A percentile compares a stretch with the other conserved stretches of the same genome.
phyloP scores from a whole-genome alignment of 2,888 invertebrate species.

The Hypomecis atomaria region DNA sequence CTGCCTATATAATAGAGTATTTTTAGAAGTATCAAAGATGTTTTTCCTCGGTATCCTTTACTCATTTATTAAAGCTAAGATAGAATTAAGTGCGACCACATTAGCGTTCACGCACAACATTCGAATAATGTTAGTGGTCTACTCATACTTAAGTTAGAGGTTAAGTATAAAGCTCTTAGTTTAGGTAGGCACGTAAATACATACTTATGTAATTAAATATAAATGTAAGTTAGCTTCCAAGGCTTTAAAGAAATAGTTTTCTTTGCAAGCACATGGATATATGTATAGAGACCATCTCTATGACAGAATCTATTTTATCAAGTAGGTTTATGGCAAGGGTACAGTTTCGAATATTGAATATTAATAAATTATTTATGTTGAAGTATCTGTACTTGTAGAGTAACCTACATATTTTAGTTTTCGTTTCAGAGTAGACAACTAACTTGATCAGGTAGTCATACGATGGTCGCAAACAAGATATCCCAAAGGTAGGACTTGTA shows the following conservation, averaged over 20 bases:
- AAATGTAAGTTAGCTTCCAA: too few relatives aligned
- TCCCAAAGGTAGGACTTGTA: constrained; percentile 2
- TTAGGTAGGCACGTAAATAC: too few relatives aligned
- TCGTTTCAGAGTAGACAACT: background rate
- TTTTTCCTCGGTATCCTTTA: background rate
- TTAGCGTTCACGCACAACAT: background rate
- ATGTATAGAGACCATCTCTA: too few relatives aligned
- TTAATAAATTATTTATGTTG: background rate
- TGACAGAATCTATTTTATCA: too few relatives aligned
- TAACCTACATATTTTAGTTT: constrained; percentile 1
- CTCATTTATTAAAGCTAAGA: constrained; percentile 25
- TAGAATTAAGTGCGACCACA: constrained; percentile 33
- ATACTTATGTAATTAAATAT: too few relatives aligned
- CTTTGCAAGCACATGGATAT: too few relatives aligned
- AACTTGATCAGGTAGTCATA: constrained; percentile 28
- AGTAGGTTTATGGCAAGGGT: too few relatives aligned
- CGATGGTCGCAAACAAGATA: background rate
- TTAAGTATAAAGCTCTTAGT: too few relatives aligned
- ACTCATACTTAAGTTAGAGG: background rate
- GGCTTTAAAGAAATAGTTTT: too few relatives aligned
- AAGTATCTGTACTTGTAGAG: background rate
- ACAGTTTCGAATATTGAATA: too few relatives aligned
- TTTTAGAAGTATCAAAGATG: background rate
- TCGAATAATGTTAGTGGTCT: background rate
- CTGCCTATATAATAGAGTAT: too few relatives aligned